Conservation (phyloP, 1,140 invertebrate genomes). For the Holotrichia oblita region DNA sequence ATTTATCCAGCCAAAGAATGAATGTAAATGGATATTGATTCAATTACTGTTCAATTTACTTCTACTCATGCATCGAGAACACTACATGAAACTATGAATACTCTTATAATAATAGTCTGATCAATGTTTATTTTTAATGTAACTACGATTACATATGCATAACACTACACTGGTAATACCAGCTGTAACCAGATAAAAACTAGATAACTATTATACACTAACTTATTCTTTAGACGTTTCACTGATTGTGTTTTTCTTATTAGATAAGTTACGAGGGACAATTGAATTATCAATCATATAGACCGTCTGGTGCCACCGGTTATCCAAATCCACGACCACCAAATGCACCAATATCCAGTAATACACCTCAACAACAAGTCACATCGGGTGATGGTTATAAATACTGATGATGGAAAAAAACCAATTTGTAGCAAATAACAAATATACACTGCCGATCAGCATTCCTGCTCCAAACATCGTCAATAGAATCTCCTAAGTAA, state of each 20-base stretch:
- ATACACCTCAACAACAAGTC: constrained; percentile 35
- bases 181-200: background rate
- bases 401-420: constrained; percentile 20
- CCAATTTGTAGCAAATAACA: background rate
- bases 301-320: constrained; percentile 24
- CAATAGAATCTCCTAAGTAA: constrained; percentile 3
- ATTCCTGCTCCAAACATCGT: background rate
- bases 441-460: constrained; percentile 18
- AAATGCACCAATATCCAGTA: background rate
- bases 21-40: no score
- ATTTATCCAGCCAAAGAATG: no score
- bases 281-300: constrained; percentile 40
- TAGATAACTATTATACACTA: background rate
- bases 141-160: no score
- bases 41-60: no score
- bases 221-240: no score
- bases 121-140: no score
- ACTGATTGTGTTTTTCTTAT: background rate
- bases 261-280: constrained; percentile 41
- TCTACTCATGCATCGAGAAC: no score
- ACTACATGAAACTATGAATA: no score
- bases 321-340: background rate
- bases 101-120: no score
- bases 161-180: no score
- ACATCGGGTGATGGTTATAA: constrained; percentile 36